These are phyloP conservation scores for Geophilus truncorum DNA, from an alignment of 2,888 invertebrate species.

Conservation along the genomic window DNA sequence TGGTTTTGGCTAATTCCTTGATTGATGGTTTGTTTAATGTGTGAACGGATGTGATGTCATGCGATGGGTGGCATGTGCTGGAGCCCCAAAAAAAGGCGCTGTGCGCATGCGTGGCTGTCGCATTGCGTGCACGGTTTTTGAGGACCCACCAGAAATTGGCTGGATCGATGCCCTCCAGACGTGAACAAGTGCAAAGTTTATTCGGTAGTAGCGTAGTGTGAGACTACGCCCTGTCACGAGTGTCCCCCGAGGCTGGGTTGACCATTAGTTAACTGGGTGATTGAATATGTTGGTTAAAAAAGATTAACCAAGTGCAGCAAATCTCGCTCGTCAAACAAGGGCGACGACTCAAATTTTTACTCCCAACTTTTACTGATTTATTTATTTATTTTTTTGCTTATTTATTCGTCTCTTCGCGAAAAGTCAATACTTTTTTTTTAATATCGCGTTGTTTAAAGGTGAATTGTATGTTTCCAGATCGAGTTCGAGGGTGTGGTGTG, in stretches of 20 bases:
- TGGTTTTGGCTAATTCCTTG: neutral
- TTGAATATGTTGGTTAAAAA: neutral
- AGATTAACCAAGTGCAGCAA: neutral
- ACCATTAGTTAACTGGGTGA: neutral
- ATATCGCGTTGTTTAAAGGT: too few relatives aligned
- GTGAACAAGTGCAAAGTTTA: neutral
- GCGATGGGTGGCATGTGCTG: neutral
- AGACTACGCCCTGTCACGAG: neutral
- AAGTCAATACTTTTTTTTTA: too few relatives aligned
- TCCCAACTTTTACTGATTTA: neutral
- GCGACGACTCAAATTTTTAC: neutral
- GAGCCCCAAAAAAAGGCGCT: neutral
- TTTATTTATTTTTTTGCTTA: too few relatives aligned
- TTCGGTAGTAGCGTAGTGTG: neutral
- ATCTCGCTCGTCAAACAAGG: neutral
- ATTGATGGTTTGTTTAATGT: too few relatives aligned
- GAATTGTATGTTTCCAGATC: too few relatives aligned
- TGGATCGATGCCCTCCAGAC: slow-evolving; percentile 4
- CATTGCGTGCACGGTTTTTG: neutral
- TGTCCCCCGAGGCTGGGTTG: neutral
- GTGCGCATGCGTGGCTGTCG: neutral
- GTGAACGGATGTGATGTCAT: neutral
- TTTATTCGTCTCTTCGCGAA: too few relatives aligned
- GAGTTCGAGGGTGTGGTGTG: too few relatives aligned
- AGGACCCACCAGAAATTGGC: neutral